These are phyloP conservation scores for Ascidia mentula DNA, from an alignment of 23 tunicate species.

Conservation along the genomic window DNA sequence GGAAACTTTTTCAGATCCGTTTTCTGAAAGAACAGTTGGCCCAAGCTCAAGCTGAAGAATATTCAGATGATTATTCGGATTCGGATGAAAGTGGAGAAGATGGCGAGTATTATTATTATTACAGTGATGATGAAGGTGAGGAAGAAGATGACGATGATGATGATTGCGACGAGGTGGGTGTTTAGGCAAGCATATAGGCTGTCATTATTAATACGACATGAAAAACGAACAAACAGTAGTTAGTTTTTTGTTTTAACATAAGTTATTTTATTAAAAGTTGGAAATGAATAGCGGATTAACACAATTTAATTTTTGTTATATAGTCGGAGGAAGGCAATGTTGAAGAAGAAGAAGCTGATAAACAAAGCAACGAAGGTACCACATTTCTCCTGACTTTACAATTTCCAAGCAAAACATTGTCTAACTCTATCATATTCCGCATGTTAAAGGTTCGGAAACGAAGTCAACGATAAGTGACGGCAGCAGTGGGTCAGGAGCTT, in stretches of 20 bases:
- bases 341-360: slow-evolving; percentile 48
- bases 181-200: too few species aligned
- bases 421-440: too few species aligned
- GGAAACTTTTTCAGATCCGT: slow-evolving; percentile 48
- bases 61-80: slow-evolving; percentile 36
- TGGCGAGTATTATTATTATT: slow-evolving; percentile 31
- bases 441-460: slow-evolving; percentile 5
- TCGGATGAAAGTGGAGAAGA: slow-evolving; percentile 20
- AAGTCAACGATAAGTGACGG: slow-evolving; percentile 14
- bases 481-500: slow-evolving; percentile 48
- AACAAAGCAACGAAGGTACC: slow-evolving; percentile 8
- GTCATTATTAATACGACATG: too few species aligned
- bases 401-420: neutral
- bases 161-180: too few species aligned
- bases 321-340: slow-evolving; percentile 14
- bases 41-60: slow-evolving; percentile 42
- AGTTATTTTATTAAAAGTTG: too few species aligned
- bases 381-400: neutral
- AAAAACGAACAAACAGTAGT: too few species aligned
- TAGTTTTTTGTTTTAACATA: too few species aligned
- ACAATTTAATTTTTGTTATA: neutral
- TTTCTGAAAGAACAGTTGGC: slow-evolving; percentile 65
- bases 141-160: neutral
- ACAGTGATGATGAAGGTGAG: slow-evolving; percentile 28
- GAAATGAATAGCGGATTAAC: too few species aligned